These are phyloP conservation scores for Leptobrachium leishanense DNA, from an alignment of 2,113 vertebrate species.

Conservation along the genomic window DNA sequence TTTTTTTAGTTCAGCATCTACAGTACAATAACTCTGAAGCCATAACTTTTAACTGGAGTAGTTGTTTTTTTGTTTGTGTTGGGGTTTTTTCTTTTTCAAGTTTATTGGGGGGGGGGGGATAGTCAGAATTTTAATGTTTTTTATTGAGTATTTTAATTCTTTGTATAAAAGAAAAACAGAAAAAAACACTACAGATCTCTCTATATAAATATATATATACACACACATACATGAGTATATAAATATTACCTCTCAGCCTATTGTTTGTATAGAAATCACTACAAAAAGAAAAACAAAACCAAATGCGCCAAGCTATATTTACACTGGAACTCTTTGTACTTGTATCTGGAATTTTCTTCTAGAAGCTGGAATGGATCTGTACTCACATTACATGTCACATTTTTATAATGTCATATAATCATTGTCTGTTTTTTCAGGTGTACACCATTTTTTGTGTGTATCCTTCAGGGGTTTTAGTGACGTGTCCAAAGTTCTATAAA, in stretches of 20 bases:
- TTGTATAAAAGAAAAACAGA: slow-evolving; percentile 66
- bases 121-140: slow-evolving; percentile 67
- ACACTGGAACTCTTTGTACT: slow-evolving; percentile 75
- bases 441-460: slow-evolving; percentile 42
- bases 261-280: slow-evolving; percentile 76
- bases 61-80: slow-evolving; percentile 51
- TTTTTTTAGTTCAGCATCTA: slow-evolving; percentile 55
- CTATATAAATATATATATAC: slow-evolving; percentile 46
- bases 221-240: slow-evolving; percentile 47
- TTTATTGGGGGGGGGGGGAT: slow-evolving; percentile 45
- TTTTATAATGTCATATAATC: slow-evolving; percentile 51
- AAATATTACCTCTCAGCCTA: slow-evolving; percentile 71
- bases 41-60: slow-evolving; percentile 79
- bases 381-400: slow-evolving; percentile 47
- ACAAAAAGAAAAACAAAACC: slow-evolving; percentile 52
- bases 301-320: slow-evolving; percentile 69
- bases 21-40: slow-evolving; percentile 68
- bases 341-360: slow-evolving; percentile 62
- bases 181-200: slow-evolving; percentile 52
- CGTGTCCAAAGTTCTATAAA: slow-evolving; percentile 49
- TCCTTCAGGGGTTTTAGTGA: slow-evolving; percentile 48
- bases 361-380: slow-evolving; percentile 54
- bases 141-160: slow-evolving; percentile 64
- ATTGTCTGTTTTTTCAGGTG: slow-evolving; percentile 51
- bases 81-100: slow-evolving; percentile 45